phyloP scores from a whole-genome alignment of 2,113 vertebrate species.

The Dasyurus viverrinus region DNA sequence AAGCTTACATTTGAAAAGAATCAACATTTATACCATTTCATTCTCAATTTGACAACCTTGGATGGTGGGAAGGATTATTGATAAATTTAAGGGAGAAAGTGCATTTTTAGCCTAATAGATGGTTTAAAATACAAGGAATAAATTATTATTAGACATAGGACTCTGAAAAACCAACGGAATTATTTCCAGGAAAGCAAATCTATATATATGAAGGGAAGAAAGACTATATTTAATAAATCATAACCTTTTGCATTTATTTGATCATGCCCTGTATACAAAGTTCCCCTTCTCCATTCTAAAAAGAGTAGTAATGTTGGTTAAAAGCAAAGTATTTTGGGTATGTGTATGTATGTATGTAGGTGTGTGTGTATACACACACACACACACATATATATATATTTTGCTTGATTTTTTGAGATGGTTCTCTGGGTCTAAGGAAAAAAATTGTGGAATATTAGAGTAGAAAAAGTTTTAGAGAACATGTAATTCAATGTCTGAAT shows the following conservation, averaged over 20 bases:
- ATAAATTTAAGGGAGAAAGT: background rate
- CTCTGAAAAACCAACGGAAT: background rate
- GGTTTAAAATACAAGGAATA: conserved; percentile 36
- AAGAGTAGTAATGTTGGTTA: fast-evolving
- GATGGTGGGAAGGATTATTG: background rate
- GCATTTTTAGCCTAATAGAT: conserved; percentile 51
- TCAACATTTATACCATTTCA: conserved; percentile 3
- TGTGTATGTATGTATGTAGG: background rate
- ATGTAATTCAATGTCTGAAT: background rate
- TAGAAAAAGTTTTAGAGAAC: background rate
- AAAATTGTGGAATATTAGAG: background rate
- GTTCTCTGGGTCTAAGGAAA: background rate
- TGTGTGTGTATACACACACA: no score
- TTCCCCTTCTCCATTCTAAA: background rate
- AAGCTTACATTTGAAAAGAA: background rate
- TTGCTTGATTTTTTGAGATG: background rate
- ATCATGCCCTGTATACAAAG: background rate
- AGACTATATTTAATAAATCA: background rate
- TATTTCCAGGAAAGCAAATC: conserved; percentile 9
- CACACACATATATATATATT: no score
- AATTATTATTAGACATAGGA: background rate
- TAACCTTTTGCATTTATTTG: background rate
- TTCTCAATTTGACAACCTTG: conserved; percentile 50
- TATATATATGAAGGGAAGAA: background rate
- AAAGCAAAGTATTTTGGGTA: no score